Conservation (phyloP, 1,140 invertebrate genomes). For the Pteromalus puparum region DNA sequence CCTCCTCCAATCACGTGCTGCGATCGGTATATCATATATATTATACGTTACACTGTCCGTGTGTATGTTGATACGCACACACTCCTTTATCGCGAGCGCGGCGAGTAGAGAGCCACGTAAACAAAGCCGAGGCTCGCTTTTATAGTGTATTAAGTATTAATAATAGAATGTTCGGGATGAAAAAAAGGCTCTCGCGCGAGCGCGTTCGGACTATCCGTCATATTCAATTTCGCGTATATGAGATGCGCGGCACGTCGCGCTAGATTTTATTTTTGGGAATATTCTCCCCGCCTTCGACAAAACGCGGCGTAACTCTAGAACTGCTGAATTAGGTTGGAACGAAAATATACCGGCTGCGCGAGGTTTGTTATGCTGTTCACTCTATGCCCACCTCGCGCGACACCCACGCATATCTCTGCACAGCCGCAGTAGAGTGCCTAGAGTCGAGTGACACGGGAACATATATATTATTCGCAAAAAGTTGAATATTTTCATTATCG, state of each 20-base stretch:
- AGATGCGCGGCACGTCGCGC: conserved; percentile 51
- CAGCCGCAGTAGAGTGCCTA: background rate
- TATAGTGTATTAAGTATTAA: too few species aligned
- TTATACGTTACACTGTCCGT: background rate
- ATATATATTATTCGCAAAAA: too few species aligned
- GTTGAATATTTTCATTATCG: too few species aligned
- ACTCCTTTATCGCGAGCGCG: background rate
- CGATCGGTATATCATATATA: background rate
- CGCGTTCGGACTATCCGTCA: background rate
- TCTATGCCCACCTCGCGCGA: background rate
- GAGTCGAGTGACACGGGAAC: too few species aligned
- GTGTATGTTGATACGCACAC: background rate
- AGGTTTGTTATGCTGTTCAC: background rate
- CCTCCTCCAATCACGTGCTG: conserved; percentile 5
- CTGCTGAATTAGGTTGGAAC: conserved; percentile 73
- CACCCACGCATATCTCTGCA: conserved; percentile 6
- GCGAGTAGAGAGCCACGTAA: too few species aligned
- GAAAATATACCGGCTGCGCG: conserved; percentile 67
- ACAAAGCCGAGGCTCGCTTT: background rate
- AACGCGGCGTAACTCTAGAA: conserved; percentile 67
- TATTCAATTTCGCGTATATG: conserved; percentile 1
- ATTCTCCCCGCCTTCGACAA: conserved; percentile 40
- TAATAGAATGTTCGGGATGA: background rate
- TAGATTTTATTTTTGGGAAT: conserved; percentile 73
- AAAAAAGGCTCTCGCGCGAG: background rate